These are phyloP conservation scores for Noctuana brunneofusca DNA, from an alignment of 2,888 invertebrate genomes.

Conservation along the genomic window DNA sequence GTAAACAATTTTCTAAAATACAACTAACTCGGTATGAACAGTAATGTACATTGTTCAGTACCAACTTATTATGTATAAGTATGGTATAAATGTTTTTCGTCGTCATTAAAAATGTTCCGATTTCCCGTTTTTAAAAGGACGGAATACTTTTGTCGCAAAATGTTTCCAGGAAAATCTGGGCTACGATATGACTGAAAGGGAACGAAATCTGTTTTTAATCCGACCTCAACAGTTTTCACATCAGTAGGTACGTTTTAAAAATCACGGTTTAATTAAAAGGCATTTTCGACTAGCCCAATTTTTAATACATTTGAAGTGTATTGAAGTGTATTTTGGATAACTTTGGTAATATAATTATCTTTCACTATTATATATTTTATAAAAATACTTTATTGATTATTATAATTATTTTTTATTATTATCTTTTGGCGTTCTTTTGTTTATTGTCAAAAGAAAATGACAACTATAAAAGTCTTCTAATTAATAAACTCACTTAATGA, in stretches of 20 bases:
- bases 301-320: background rate
- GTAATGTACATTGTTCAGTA: too few species aligned
- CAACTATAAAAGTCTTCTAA: too few species aligned
- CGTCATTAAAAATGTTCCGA: conserved; percentile 3
- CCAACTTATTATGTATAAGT: too few species aligned
- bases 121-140: conserved; percentile 3
- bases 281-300: conserved; percentile 18
- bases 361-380: too few species aligned
- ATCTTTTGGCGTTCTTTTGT: too few species aligned
- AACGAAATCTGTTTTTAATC: conserved; percentile 25
- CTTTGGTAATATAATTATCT: too few species aligned
- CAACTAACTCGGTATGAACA: too few species aligned
- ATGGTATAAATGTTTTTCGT: background rate
- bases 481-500: conserved; percentile 3
- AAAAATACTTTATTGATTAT: too few species aligned
- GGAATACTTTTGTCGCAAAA: conserved; percentile 6
- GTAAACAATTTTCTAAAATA: too few species aligned
- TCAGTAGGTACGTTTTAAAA: conserved; percentile 20
- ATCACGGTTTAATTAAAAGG: conserved; percentile 13
- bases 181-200: conserved; percentile 21
- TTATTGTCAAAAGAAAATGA: background rate
- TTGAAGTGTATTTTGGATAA: too few species aligned
- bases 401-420: too few species aligned
- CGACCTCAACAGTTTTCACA: conserved; percentile 23
- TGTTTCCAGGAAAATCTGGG: conserved; percentile 14